Base-by-base conservation (phyloP, 1,140 invertebrate genomes). In the honey bee (Apis mellifera) region DNA sequence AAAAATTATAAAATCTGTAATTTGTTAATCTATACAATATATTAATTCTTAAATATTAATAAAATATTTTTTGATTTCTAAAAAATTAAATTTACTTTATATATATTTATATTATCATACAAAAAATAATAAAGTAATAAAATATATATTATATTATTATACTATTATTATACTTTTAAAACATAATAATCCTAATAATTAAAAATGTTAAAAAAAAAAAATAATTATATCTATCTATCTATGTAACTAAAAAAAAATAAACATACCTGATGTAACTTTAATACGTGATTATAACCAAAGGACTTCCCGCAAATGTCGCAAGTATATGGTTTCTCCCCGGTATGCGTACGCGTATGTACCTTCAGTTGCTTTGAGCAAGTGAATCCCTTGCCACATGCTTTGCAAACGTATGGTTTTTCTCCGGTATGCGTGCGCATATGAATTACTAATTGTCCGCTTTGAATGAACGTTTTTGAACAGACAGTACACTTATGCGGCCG, bases 401-500 rank as follows among this genome's bases (percentile, higher is more conserved):
- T 96, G 91, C 98, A 99, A 19, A 98, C 97, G 90, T 98, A 98
- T 0, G 97, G 98, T 92, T 98, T 98, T 94, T 98, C 97, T 1
- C 98, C 96, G 0, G 98, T 99, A 92, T 99, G 97, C 0, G 97
- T 97, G 23, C 97, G 94, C 94, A 97, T 96, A 90, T 98, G 97
- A 82, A 97, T 98, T 0, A 97, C 97, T 81, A 98, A 90, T 89
- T 98, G 97, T 5, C 98, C 97, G 59, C 97, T 97, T 90, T 98
- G 97, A 50, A 98, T 98, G 91, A 98, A 98, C 0, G 97, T 98
- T 92, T 98, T 98, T 73, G 96, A 96, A 92, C 98, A 99, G 68
- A 98, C 96, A n/a, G 96, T 96, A 92, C 98, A 99, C 89, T 97
- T 97, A 93, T 99, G 98, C 0, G 98, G 98, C 42, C 98, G 95